These are phyloP conservation scores for Sylvilagus bachmani DNA, from an alignment of 2,113 vertebrate genomes.

Conservation along the genomic window DNA sequence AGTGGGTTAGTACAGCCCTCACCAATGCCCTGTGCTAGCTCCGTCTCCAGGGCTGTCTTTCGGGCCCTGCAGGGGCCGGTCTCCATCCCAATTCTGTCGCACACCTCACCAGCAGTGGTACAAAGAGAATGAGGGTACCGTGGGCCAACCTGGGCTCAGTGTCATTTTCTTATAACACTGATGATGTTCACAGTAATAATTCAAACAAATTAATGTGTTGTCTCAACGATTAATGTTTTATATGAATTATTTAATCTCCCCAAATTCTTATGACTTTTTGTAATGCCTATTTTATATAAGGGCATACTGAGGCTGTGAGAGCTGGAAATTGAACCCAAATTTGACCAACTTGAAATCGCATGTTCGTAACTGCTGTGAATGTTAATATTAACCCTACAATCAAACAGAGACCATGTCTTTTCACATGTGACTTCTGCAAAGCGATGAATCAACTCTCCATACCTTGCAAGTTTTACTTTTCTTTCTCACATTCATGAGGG, in stretches of 20 bases:
- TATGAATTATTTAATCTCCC: not conserved
- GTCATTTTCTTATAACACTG: not conserved
- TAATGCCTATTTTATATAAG: not conserved
- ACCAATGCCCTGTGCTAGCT: fast-evolving
- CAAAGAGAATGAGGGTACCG: not conserved
- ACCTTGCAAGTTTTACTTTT: not conserved
- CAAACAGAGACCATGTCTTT: not conserved
- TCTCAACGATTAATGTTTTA: not conserved
- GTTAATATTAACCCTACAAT: not conserved
- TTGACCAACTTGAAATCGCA: not conserved
- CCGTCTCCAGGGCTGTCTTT: not conserved
- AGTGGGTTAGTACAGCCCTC: fast-evolving
- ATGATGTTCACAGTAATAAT: not conserved
- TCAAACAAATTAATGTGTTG: not conserved
- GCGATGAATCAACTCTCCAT: not conserved
- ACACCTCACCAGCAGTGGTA: not conserved
- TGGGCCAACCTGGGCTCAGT: not conserved
- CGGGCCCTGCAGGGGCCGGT: fast-evolving
- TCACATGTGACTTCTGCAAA: not conserved
- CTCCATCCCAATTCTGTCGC: not conserved
- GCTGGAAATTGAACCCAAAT: not conserved
- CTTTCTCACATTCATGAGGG: not conserved
- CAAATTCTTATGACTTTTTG: not conserved
- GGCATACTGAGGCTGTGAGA: not conserved
- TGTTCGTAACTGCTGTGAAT: not conserved